Evolutionary conservation across 2,797 vertebrate genomes (phyloP).

Genomic region (Acanthis flammea): DNA sequence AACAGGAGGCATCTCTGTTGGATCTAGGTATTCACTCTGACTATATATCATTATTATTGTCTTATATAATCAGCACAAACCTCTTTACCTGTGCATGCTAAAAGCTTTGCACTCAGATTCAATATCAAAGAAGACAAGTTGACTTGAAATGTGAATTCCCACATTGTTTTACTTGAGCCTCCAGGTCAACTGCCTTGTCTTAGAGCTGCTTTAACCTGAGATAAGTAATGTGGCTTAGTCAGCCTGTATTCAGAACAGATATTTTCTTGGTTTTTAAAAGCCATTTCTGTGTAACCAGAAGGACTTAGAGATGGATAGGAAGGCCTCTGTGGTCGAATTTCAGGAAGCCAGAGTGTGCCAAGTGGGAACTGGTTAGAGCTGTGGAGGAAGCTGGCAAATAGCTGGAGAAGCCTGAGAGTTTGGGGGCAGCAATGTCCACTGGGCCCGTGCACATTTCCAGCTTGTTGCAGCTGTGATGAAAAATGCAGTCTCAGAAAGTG

Average conservation of each 20-base stretch:
- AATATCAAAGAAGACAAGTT: neutral
- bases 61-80: neutral
- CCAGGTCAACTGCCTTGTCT: neutral
- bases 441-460: neutral
- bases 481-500: rapidly evolving
- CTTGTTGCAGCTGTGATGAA: neutral
- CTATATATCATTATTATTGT: neutral
- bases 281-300: neutral
- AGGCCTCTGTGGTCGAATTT: neutral
- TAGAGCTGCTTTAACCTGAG: neutral
- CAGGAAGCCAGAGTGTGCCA: neutral
- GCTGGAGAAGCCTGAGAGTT: neutral
- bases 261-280: neutral
- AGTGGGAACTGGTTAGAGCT: neutral
- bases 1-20: neutral
- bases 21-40: neutral
- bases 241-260: neutral
- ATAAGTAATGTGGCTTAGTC: neutral
- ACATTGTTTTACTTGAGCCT: neutral
- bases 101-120: neutral
- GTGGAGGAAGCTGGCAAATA: neutral
- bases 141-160: neutral
- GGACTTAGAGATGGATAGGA: neutral
- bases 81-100: neutral
- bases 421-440: neutral